Evolutionary conservation across 2,888 invertebrate genomes (phyloP), one percentile per base, ranked within the genome.

Genomic region (Ethmia dodecea): DNA sequence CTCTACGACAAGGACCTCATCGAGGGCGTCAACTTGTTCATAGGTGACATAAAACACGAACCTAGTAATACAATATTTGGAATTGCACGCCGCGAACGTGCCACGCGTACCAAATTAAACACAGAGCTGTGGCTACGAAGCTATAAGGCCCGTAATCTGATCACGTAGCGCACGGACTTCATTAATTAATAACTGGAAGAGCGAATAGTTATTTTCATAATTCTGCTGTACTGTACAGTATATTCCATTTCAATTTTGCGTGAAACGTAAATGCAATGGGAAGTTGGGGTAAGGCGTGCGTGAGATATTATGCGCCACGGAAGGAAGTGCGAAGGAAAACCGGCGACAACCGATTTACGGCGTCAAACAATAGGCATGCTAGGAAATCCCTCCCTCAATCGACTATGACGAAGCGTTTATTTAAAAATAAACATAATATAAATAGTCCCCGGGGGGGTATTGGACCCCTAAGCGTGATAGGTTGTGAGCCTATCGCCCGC

Each of bases 1-100:
- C 81, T 92, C 15, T 91, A 91, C 60, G 92, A 92, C 67, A 92
- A 92, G 73, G 92, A 92, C 68, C 88, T 92, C 43, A 90, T 89
- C 31, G 92, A 92, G 66, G 92, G 92, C 45, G 89, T 90, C 61
- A 92, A 92, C 79, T 87, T 92, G 53, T 88, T 92, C 50, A 92
- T 91, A 83, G 92, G 92, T 28, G 22, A 6, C 12, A 31, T 8
- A 18, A 18, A 18, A 18, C 18, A 18, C 18, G 5, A 18, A n/a
- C n/a, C n/a, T n/a, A n/a, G n/a, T n/a, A n/a, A n/a, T n/a, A n/a
- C n/a, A n/a, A n/a, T n/a, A n/a, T n/a, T n/a, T n/a, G n/a, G n/a
- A n/a, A n/a, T n/a, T n/a, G n/a, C n/a, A n/a, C 38, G 35, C 41
- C 30, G 16, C 37, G 35, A 37, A 41, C 41, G 41, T 37, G 37